These are phyloP conservation scores for Vimba vimba DNA, from an alignment of 2,113 vertebrate species.

Conservation along the genomic window DNA sequence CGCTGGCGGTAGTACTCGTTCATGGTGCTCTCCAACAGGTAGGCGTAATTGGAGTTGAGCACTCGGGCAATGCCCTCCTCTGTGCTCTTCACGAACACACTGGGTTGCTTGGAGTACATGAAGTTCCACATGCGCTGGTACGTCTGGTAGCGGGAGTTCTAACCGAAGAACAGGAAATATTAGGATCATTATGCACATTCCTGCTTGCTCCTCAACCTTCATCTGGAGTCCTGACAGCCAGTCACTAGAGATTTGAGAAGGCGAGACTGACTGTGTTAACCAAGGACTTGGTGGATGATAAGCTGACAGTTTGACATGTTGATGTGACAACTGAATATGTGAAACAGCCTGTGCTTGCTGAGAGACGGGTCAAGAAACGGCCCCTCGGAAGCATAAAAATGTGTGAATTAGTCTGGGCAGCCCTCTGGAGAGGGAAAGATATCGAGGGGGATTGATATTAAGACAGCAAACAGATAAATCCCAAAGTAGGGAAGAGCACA, in stretches of 20 bases:
- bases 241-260: slow-evolving; percentile 24
- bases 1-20: slow-evolving; percentile 98
- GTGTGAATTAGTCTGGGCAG: slow-evolving; percentile 25
- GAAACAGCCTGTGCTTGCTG: not conserved
- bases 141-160: slow-evolving; percentile 99
- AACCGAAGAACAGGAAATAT: slow-evolving; percentile 33
- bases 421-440: slow-evolving; percentile 50
- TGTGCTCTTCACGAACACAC: slow-evolving; percentile 98
- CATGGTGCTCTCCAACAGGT: slow-evolving; percentile 98
- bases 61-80: slow-evolving; percentile 97
- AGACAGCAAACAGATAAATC: slow-evolving; percentile 68
- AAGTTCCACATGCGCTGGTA: slow-evolving; percentile 99
- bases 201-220: slow-evolving; percentile 6
- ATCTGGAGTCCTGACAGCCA: slow-evolving; percentile 9
- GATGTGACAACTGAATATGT: slow-evolving; percentile 35
- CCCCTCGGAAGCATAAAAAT: not conserved
- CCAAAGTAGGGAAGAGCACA: slow-evolving; percentile 54
- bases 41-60: slow-evolving; percentile 97
- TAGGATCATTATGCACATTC: not conserved
- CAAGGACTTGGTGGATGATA: slow-evolving; percentile 40
- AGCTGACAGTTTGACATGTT: slow-evolving; percentile 32
- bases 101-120: slow-evolving; percentile 98
- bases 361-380: not conserved
- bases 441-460: slow-evolving; percentile 61
- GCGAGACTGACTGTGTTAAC: slow-evolving; percentile 38